These are phyloP conservation scores for Labia minor DNA, from an alignment of 2,888 invertebrate genomes.

Conservation along the genomic window DNA sequence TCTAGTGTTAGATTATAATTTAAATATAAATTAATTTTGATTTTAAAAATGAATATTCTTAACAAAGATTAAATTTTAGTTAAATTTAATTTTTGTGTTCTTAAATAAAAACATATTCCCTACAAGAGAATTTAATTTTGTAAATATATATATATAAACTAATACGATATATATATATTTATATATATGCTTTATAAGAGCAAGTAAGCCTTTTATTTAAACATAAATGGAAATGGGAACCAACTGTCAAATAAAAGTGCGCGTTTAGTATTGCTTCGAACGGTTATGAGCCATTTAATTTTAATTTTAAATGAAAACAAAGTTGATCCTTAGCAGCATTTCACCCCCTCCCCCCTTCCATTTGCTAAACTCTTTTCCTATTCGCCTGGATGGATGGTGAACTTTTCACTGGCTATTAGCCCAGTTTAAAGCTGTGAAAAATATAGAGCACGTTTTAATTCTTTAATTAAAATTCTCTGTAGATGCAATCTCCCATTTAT, in stretches of 20 bases:
- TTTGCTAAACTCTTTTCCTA: background rate
- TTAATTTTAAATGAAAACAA: slow-evolving; percentile 13
- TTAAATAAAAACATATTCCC: too few species aligned
- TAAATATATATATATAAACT: too few species aligned
- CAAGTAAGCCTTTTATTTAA: background rate
- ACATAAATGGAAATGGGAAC: background rate
- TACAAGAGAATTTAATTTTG: too few species aligned
- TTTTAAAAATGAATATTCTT: too few species aligned
- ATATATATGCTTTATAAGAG: background rate
- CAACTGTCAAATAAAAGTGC: slow-evolving; percentile 1
- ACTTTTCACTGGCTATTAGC: slow-evolving; percentile 13
- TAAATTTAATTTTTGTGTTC: too few species aligned
- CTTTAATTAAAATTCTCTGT: slow-evolving; percentile 13
- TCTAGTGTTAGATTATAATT: too few species aligned
- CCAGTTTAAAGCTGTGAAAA: slow-evolving; percentile 13
- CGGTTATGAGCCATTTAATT: slow-evolving; percentile 13
- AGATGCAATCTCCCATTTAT: slow-evolving; percentile 13
- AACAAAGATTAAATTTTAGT: too few species aligned
- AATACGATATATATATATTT: too few species aligned
- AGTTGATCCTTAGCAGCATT: slow-evolving; percentile 13
- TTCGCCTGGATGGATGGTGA: background rate
- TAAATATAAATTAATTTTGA: too few species aligned
- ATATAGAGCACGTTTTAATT: slow-evolving; percentile 13
- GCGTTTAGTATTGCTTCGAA: background rate
- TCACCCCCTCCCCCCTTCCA: background rate